These are phyloP conservation scores for Cottoperca gobio DNA, from an alignment of 2,797 vertebrate species.

Conservation along the genomic window DNA sequence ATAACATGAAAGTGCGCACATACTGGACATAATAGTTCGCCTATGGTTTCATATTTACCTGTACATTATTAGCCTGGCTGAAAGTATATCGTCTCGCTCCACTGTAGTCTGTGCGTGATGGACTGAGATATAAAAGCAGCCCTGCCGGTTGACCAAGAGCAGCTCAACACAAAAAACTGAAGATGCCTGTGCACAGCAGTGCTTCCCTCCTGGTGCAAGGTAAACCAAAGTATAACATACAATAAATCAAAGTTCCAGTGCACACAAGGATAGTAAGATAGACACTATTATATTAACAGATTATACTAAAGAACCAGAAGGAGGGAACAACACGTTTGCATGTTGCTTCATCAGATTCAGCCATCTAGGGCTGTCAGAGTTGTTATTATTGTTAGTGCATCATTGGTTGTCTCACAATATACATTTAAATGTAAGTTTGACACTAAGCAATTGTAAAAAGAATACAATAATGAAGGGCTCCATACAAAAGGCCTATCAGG, in stretches of 20 bases:
- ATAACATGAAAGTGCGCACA: neutral
- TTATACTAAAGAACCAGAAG: no score
- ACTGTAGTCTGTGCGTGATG: neutral
- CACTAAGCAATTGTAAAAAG: no score
- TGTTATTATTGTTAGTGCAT: neutral
- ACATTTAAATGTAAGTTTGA: no score
- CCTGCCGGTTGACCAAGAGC: neutral
- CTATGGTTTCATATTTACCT: neutral
- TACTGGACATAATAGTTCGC: neutral
- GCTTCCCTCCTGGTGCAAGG: no score
- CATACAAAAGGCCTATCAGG: neutral
- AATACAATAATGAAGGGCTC: no score
- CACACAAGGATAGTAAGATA: no score
- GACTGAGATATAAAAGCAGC: conserved; percentile 1
- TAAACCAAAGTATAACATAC: no score
- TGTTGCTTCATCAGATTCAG: no score
- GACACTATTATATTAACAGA: no score
- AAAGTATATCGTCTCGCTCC: neutral
- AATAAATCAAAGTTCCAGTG: no score
- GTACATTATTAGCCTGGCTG: neutral
- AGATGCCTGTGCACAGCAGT: no score
- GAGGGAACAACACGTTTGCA: no score
- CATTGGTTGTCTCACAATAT: conserved; percentile 1
- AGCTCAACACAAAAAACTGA: neutral
- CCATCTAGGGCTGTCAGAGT: neutral